A percentile compares a stretch with the other conserved stretches of the same genome.
phyloP scores from a whole-genome alignment of 2,113 vertebrate species.

The crab-eating macaque (Macaca fascicularis) region DNA sequence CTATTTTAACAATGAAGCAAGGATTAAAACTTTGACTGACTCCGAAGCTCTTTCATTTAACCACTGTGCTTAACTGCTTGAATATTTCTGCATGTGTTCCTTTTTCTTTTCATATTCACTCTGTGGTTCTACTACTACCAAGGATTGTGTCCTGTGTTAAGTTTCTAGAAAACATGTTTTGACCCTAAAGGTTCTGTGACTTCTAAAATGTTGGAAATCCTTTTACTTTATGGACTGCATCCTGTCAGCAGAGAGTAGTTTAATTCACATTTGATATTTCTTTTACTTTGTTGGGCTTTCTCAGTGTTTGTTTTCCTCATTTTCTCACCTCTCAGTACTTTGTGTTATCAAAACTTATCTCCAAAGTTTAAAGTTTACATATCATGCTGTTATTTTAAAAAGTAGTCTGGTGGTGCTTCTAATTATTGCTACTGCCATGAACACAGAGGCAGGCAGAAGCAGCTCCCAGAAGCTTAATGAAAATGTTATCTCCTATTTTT shows the following conservation, averaged over 20 bases:
- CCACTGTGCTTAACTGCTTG: neutral
- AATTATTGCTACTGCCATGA: neutral
- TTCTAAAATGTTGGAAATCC: conserved; percentile 13
- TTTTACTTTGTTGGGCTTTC: neutral
- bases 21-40: neutral
- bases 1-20: neutral
- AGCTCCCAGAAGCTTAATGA: conserved; percentile 8
- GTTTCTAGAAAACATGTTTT: neutral
- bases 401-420: neutral
- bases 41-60: neutral
- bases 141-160: neutral
- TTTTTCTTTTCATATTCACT: neutral
- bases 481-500: conserved; percentile 23
- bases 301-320: neutral
- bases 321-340: neutral
- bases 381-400: neutral
- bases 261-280: neutral
- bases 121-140: neutral
- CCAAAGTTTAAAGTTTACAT: neutral
- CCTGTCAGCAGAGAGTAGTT: neutral
- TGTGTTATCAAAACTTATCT: neutral
- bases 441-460: neutral
- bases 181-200: neutral
- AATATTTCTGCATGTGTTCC: neutral
- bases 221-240: neutral